These are phyloP conservation scores for Venusia cambrica DNA, from an alignment of 2,888 invertebrate genomes.

Conservation along the genomic window DNA sequence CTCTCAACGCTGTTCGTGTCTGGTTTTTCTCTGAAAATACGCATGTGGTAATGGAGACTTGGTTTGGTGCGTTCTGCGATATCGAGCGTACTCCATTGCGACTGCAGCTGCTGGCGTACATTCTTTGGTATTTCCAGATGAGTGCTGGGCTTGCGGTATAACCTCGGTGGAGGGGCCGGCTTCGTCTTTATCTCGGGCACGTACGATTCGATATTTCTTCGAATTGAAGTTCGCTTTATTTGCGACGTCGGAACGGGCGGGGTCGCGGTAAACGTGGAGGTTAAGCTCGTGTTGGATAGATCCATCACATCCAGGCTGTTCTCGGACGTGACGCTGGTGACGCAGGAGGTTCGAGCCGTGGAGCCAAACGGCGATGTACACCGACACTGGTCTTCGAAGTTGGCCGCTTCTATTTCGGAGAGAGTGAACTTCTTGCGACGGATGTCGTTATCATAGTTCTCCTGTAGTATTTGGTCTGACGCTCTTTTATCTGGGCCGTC, in stretches of 20 bases:
- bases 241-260: slow-evolving; percentile 69
- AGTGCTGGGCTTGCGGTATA: slow-evolving; percentile 70
- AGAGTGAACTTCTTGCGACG: slow-evolving; percentile 68
- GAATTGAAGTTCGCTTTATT: slow-evolving; percentile 75
- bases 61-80: slow-evolving; percentile 72
- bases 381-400: slow-evolving; percentile 85
- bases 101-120: slow-evolving; percentile 61
- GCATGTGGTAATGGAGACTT: slow-evolving; percentile 76
- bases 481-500: slow-evolving; percentile 57
- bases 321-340: slow-evolving; percentile 79
- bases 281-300: slow-evolving; percentile 74
- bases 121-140: slow-evolving; percentile 73
- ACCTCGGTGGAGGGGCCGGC: slow-evolving; percentile 70
- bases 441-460: slow-evolving; percentile 49
- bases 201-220: slow-evolving; percentile 63
- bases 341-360: slow-evolving; percentile 85
- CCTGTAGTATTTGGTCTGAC: slow-evolving; percentile 51
- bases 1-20: slow-evolving; percentile 43
- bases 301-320: slow-evolving; percentile 79
- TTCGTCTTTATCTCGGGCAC: slow-evolving; percentile 67
- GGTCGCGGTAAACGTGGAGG: slow-evolving; percentile 68
- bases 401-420: slow-evolving; percentile 81
- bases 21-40: slow-evolving; percentile 66
- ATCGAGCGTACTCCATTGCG: slow-evolving; percentile 75
- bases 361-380: slow-evolving; percentile 88